Evolutionary conservation across 2,113 vertebrate genomes (phyloP), one percentile per base, ranked within the genome.

Genomic region (Lucifuga dentata): DNA sequence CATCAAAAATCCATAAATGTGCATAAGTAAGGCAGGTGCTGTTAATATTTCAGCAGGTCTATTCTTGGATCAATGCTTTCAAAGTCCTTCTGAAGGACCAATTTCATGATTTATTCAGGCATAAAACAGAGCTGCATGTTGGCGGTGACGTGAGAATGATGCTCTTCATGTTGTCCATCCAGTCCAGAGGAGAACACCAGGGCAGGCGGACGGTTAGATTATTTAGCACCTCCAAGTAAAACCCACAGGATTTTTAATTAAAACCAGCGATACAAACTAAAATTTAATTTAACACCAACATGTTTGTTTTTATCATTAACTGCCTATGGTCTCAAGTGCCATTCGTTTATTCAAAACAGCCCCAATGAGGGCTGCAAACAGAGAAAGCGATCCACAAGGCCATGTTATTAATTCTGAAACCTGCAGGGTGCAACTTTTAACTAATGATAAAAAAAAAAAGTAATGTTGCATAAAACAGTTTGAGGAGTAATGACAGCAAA

Each of bases 1-100:
- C 75, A 81, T 84, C 64, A 85, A 58, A 23, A 80, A 88, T 81
- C 87, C 85, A 92, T 93, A 80, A 82, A 90, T 84, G 90, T 86
- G 84, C 84, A 78, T 58, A 52, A 52, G 39, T 45, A 50, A 74
- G 60, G 73, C 64, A 72, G 77, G 71, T 76, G 63, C 29, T 48
- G 91, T 95, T 91, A 95, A 95, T 94, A 95, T 93, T 95, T 95
- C 91, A 96, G 91, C 46, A 86, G 76, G 78, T 91, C 92, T 94
- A 93, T 91, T 95, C 92, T 93, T 89, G 93, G 92, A 93, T 94
- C 93, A 93, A 89, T 89, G 79, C 90, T 84, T 93, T 90, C 90
- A 91, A 76, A 91, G 92, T 78, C 87, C 80, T 92, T 92, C 84
- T 88, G 89, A 92, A 93, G 91, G 93, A 89, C 85, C 93, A 88